Conservation (phyloP, 2,113 vertebrate species). For the Mellivora capensis region DNA sequence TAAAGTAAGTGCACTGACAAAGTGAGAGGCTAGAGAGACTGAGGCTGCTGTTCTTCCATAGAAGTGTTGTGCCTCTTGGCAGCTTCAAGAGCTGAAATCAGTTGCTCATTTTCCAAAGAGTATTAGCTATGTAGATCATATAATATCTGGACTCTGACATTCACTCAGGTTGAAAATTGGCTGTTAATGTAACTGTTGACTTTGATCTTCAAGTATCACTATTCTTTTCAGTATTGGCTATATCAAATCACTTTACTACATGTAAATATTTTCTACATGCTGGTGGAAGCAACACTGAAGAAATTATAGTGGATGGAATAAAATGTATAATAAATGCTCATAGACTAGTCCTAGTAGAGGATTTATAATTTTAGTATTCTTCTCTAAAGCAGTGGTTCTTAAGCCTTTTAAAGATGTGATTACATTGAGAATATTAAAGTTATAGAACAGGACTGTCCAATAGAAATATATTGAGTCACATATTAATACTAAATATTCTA, state of each 20-base stretch:
- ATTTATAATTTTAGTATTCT: not conserved
- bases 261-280: not conserved
- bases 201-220: not conserved
- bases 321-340: not conserved
- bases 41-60: not conserved
- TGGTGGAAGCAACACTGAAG: not conserved
- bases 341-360: not conserved
- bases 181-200: constrained; percentile 32
- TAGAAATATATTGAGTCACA: not conserved
- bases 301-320: not conserved
- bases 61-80: not conserved
- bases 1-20: not conserved
- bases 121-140: not conserved
- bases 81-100: not conserved
- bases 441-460: not conserved
- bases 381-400: not conserved
- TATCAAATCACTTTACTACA: not conserved
- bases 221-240: not conserved
- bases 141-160: constrained; percentile 13
- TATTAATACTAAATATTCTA: not conserved
- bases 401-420: not conserved
- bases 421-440: not conserved
- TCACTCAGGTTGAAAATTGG: constrained; percentile 18
- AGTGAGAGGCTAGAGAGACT: not conserved
- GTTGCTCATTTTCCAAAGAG: not conserved